Conservation (phyloP, 2,888 invertebrate genomes). For the Epirrita christyi region DNA sequence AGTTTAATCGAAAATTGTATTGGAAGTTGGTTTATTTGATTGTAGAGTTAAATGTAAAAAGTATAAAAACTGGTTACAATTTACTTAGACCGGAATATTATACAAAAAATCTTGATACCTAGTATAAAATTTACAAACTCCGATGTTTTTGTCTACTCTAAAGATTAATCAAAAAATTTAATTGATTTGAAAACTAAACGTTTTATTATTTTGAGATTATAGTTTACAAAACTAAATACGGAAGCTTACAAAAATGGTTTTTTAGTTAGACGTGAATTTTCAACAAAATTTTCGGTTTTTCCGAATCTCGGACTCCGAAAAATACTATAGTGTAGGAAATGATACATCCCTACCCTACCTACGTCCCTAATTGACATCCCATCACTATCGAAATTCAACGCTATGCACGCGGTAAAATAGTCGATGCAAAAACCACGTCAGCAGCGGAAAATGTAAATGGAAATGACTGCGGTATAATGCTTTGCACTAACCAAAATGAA, state of each 20-base stretch:
- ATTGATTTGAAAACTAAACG: too few species aligned
- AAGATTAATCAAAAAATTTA: too few species aligned
- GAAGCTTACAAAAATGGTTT: too few species aligned
- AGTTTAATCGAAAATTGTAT: background rate
- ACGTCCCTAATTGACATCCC: slow-evolving; percentile 21
- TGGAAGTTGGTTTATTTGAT: background rate
- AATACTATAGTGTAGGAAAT: background rate
- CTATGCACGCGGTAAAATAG: slow-evolving; percentile 26
- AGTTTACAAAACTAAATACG: too few species aligned
- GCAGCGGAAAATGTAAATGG: slow-evolving; percentile 24
- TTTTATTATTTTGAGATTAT: too few species aligned
- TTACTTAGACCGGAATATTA: too few species aligned
- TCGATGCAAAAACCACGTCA: slow-evolving; percentile 29
- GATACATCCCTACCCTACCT: background rate
- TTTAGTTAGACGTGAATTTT: too few species aligned
- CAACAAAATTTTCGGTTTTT: background rate
- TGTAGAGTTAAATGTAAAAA: too few species aligned
- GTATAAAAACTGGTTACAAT: too few species aligned
- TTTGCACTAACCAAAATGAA: slow-evolving; percentile 19
- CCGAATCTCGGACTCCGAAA: background rate
- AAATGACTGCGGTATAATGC: slow-evolving; percentile 20
- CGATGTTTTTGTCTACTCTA: too few species aligned
- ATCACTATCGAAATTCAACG: slow-evolving; percentile 27
- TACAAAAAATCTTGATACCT: too few species aligned
- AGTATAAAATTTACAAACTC: too few species aligned